A percentile compares a stretch with the other conserved stretches of the same genome.
Conservation (phyloP, 2,888 invertebrate genomes). For the Calliopum simillimum region DNA sequence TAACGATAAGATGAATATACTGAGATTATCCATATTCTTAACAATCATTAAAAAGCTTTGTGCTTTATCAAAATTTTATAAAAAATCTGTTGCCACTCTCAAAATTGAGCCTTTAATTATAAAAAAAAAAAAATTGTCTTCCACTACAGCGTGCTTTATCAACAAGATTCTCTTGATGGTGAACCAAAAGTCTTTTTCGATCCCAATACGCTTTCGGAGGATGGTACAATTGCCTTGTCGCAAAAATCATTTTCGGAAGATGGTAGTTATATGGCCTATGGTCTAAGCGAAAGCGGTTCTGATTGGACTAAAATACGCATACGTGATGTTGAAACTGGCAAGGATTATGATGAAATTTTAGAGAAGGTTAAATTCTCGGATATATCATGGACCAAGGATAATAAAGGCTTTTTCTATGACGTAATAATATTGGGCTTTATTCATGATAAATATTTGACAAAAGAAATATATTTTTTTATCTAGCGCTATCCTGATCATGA, state of each 20-base stretch:
- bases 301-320: constrained; percentile 95
- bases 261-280: constrained; percentile 90
- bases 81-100: no score
- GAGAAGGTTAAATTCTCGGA: constrained; percentile 92
- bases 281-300: constrained; percentile 91
- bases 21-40: no score
- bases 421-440: constrained; percentile 66
- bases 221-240: constrained; percentile 87
- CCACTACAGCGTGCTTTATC: constrained; percentile 84
- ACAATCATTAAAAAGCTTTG: no score
- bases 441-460: background rate
- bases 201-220: constrained; percentile 90
- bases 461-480: constrained; percentile 41
- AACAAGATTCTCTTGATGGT: constrained; percentile 81
- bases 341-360: constrained; percentile 90
- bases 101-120: no score
- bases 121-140: background rate
- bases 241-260: constrained; percentile 87
- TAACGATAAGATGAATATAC: no score
- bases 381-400: constrained; percentile 95
- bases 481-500: constrained; percentile 84
- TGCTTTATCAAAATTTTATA: no score
- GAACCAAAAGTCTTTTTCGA: constrained; percentile 92
- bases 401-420: constrained; percentile 94
- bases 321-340: constrained; percentile 77